Evolutionary conservation across 2,888 invertebrate species (phyloP).

Genomic region (Steinernema scapterisci): DNA sequence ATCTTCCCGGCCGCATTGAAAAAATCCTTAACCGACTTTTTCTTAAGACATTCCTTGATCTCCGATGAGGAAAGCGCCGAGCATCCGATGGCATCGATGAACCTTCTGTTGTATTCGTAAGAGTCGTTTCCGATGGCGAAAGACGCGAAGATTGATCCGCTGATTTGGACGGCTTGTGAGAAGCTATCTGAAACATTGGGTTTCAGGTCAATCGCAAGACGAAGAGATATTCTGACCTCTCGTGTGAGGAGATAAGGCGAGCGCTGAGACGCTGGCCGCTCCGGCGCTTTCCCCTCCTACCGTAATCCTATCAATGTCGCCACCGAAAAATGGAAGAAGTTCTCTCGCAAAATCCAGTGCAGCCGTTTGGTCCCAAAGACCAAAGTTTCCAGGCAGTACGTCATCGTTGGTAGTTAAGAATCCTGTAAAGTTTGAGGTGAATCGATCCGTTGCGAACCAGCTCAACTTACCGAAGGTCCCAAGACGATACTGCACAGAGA

Average conservation of each 20-base stretch:
- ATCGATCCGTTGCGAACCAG: no score
- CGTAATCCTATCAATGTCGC: slow-evolving; percentile 46
- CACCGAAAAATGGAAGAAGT: slow-evolving; percentile 40
- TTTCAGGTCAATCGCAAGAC: no score
- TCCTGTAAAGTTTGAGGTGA: slow-evolving; percentile 35
- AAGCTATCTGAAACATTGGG: slow-evolving; percentile 39
- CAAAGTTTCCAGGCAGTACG: slow-evolving; percentile 46
- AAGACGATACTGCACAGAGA: slow-evolving; percentile 52
- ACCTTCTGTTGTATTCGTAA: background rate
- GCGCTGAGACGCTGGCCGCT: slow-evolving; percentile 36
- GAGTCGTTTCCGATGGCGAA: slow-evolving; percentile 1
- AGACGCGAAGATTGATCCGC: slow-evolving; percentile 46
- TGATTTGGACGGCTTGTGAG: slow-evolving; percentile 42
- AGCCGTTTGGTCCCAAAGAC: slow-evolving; percentile 44
- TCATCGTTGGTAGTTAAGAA: slow-evolving; percentile 45
- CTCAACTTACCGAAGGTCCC: slow-evolving; percentile 33
- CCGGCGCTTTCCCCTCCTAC: slow-evolving; percentile 48
- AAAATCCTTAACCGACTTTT: background rate
- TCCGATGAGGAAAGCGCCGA: background rate
- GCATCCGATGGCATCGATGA: background rate
- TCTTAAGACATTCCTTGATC: background rate
- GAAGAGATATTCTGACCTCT: background rate
- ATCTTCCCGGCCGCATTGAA: background rate
- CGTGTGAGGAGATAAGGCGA: slow-evolving; percentile 41
- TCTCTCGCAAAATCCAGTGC: slow-evolving; percentile 46